These are phyloP conservation scores for Hemistola chrysoprasaria DNA, from an alignment of 2,888 invertebrate genomes.

Conservation along the genomic window DNA sequence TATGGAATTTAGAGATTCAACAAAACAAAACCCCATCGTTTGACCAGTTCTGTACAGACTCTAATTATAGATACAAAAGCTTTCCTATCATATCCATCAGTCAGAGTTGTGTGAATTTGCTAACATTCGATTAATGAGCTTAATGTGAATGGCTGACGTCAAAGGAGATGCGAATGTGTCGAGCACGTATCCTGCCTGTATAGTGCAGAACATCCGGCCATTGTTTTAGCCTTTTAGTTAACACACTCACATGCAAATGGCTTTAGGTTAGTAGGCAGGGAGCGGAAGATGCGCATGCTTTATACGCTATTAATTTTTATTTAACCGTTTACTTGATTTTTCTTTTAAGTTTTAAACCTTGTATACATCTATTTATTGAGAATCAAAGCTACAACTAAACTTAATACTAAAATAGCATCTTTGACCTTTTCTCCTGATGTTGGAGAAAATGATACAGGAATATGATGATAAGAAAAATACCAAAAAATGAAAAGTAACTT, in stretches of 20 bases:
- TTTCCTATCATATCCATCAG: too few relatives aligned
- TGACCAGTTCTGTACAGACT: too few relatives aligned
- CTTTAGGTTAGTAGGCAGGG: slow-evolving; percentile 35
- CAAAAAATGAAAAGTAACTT: too few relatives aligned
- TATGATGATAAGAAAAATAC: too few relatives aligned
- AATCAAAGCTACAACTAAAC: too few relatives aligned
- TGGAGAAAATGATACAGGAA: too few relatives aligned
- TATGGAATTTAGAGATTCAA: too few relatives aligned
- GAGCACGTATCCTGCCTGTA: slow-evolving; percentile 58
- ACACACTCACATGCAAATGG: slow-evolving; percentile 51
- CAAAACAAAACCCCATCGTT: too few relatives aligned
- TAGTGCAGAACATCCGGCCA: slow-evolving; percentile 55
- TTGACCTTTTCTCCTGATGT: too few relatives aligned
- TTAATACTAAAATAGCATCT: too few relatives aligned
- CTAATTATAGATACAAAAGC: too few relatives aligned
- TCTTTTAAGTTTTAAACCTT: background rate
- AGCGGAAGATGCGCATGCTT: slow-evolving; percentile 30
- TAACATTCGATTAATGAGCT: slow-evolving; percentile 42
- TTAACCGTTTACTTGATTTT: slow-evolving; percentile 3
- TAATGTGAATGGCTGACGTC: slow-evolving; percentile 50
- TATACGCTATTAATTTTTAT: slow-evolving; percentile 16
- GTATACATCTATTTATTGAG: background rate
- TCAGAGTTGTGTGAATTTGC: slow-evolving; percentile 14
- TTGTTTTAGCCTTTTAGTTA: slow-evolving; percentile 52
- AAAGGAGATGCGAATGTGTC: slow-evolving; percentile 57